Base-by-base conservation (phyloP, 2,888 invertebrate species). In the Empis stercorea region DNA sequence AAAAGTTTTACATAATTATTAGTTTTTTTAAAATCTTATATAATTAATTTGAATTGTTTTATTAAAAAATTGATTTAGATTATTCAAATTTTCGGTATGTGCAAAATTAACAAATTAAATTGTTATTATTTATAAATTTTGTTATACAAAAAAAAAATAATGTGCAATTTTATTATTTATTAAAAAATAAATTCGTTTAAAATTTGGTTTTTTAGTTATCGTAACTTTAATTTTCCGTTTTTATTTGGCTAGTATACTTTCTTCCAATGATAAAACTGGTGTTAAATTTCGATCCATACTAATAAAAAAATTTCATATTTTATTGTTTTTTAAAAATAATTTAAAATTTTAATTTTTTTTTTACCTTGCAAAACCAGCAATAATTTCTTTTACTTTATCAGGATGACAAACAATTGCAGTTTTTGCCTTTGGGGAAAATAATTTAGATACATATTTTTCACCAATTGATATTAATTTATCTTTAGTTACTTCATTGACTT, bases 331-430 rank as follows among this genome's bases (percentile, higher is more conserved):
- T 16, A 37, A 11, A 37, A 37, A 13, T 5, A n/a, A 36, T 14
- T n/a, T 36, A 4, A n/a, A n/a, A n/a, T n/a, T n/a, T 20, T 20
- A 42, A 11, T 27, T 11, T 11, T 27, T 23, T 7, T 20, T 42
- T 44, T 46, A 53, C 51, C 30, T 30, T 17, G 38, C 10, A 50
- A 56, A 56, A 42, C 47, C 52, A 15, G 44, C 15, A 2, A 45
- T 30, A 45, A 53, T 51, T 34, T 56, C 56, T 23, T 46, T 47
- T 3, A 82, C 79, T 68, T 87, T 87, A 49, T 79, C 73, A 11
- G 87, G 83, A 63, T 86, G 84, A 61, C 87, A 87, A 30, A 84
- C 84, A 53, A 88, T 69, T 15, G 82, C 78, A n/a, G 83, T 77
- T 59, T 77, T 78, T 44, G 78, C 72, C 49, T 67, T 60, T 13